phyloP scores from a whole-genome alignment of 2,113 vertebrate species.

The Saguinus midas region DNA sequence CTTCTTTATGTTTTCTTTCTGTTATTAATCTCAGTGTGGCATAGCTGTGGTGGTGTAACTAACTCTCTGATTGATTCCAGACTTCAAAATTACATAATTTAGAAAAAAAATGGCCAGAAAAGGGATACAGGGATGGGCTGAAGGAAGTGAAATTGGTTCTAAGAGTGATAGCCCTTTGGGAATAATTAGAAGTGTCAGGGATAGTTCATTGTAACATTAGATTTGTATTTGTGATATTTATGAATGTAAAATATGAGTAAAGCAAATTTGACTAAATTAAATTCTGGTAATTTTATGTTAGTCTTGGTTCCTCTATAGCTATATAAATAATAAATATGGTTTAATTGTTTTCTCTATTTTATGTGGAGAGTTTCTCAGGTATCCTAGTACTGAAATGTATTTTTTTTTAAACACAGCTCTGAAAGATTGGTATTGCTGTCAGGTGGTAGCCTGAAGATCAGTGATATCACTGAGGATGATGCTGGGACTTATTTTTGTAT shows the following conservation, averaged over 20 bases:
- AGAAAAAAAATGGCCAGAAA: background rate
- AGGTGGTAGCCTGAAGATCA: conserved; percentile 89
- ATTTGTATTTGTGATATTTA: conserved; percentile 20
- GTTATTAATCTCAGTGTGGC: background rate
- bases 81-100: conserved; percentile 43
- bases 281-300: conserved; percentile 33
- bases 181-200: conserved; percentile 3
- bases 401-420: conserved; percentile 81
- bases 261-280: conserved; percentile 44
- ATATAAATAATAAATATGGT: background rate
- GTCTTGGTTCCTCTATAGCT: conserved; percentile 1
- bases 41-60: background rate
- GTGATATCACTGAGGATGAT: conserved; percentile 87
- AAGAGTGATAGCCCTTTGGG: background rate
- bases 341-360: background rate
- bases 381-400: background rate
- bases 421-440: conserved; percentile 86
- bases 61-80: background rate
- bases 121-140: background rate
- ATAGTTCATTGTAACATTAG: conserved; percentile 18
- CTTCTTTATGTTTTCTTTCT: background rate
- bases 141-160: background rate
- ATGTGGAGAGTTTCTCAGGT: background rate
- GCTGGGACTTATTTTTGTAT: conserved; percentile 91
- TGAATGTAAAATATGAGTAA: background rate